These are phyloP conservation scores for Carapus acus DNA, from an alignment of 2,797 vertebrate species.

Conservation along the genomic window DNA sequence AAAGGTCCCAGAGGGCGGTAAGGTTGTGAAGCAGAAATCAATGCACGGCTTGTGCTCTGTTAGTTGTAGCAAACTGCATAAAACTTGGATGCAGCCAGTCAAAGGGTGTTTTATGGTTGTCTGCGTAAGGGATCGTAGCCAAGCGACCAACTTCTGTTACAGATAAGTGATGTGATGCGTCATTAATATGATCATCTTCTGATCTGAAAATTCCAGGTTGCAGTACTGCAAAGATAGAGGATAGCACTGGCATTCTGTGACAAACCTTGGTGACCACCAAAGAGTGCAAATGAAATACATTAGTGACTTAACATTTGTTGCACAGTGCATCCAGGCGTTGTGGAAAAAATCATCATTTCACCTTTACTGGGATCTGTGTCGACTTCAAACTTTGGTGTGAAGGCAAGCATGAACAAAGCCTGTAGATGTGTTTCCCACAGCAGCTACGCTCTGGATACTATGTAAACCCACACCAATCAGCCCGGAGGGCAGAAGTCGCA, in stretches of 20 bases:
- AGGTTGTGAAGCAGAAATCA: not conserved
- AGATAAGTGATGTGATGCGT: slow-evolving; percentile 26
- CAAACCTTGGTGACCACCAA: not conserved
- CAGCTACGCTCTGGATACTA: slow-evolving; percentile 30
- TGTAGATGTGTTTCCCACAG: slow-evolving; percentile 50
- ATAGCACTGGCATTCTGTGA: not conserved
- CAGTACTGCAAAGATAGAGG: not conserved
- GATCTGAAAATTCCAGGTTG: slow-evolving; percentile 5
- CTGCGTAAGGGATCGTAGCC: slow-evolving; percentile 8
- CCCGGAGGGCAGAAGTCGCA: slow-evolving; percentile 21
- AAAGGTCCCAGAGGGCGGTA: not conserved
- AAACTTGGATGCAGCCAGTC: not conserved
- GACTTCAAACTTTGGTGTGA: slow-evolving; percentile 16
- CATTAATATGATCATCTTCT: slow-evolving; percentile 17
- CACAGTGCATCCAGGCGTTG: slow-evolving; percentile 36
- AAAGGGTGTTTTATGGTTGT: slow-evolving; percentile 2
- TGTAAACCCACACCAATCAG: slow-evolving; percentile 25
- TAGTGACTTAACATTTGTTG: slow-evolving; percentile 10
- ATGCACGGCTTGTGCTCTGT: not conserved
- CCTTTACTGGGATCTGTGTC: slow-evolving; percentile 16
- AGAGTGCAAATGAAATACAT: slow-evolving; percentile 10
- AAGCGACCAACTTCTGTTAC: slow-evolving; percentile 10
- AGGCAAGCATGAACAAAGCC: slow-evolving; percentile 57
- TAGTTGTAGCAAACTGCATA: slow-evolving; percentile 2
- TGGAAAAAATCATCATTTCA: slow-evolving; percentile 24